A percentile compares a stretch with the other conserved stretches of the same genome.
Evolutionary conservation across 1,140 invertebrate genomes (phyloP).

Genomic region (Drosophila melanogaster): Release_6_plus_ISO1_MT NT_033777.3:23870501-23871000

Average conservation of each 20-base stretch:
- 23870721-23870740: too few species aligned
- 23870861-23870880: slow-evolving; percentile 22
- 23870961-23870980: slow-evolving; percentile 39
- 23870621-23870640: neutral
- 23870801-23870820: neutral
- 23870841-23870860: slow-evolving; percentile 13
- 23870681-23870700: too few species aligned
- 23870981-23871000: slow-evolving; percentile 28
- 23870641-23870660: neutral
- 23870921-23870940: slow-evolving; percentile 47
- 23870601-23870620: neutral
- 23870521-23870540: slow-evolving; percentile 39
- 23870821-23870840: neutral
- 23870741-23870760: neutral
- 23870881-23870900: slow-evolving; percentile 13
- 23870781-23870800: neutral
- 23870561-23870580: neutral
- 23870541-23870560: slow-evolving; percentile 29
- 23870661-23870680: neutral
- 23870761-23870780: neutral
- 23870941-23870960: slow-evolving; percentile 44
- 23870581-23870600: slow-evolving; percentile 5
- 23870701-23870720: too few species aligned
- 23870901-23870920: slow-evolving; percentile 50
- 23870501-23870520: slow-evolving; percentile 32